phyloP scores from a whole-genome alignment of 1,140 invertebrate genomes.

The Phymorhynchus buccinoides region DNA sequence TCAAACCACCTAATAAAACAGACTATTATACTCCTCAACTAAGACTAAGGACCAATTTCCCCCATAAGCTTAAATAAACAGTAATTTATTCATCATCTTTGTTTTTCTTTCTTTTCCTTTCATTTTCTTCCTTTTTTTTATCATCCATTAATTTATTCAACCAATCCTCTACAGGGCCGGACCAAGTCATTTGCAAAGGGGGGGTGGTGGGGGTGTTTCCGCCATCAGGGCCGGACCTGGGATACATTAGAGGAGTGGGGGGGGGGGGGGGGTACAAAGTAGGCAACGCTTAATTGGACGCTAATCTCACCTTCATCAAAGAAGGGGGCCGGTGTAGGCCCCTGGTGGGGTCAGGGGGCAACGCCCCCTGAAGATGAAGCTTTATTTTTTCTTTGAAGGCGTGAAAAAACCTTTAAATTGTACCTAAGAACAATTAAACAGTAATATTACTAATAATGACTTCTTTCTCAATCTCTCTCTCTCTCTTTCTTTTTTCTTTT shows the following conservation, averaged over 20 bases:
- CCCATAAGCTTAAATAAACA: neutral
- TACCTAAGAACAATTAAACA: too few species aligned
- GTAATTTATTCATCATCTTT: neutral
- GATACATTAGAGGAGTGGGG: too few species aligned
- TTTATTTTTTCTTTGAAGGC: neutral
- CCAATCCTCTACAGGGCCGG: neutral
- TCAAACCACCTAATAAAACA: neutral
- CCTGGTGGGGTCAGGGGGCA: too few species aligned
- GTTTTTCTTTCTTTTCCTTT: neutral
- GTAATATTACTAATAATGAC: neutral
- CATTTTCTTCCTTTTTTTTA: neutral
- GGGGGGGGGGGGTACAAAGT: too few species aligned
- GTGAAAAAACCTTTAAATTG: neutral
- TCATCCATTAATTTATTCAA: neutral
- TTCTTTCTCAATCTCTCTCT: neutral
- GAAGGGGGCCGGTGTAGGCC: too few species aligned
- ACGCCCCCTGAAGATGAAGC: neutral
- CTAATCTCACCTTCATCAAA: too few species aligned
- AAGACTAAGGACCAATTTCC: neutral
- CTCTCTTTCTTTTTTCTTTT: neutral
- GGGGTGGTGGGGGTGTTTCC: too few species aligned
- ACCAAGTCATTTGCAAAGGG: too few species aligned
- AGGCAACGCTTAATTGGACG: too few species aligned
- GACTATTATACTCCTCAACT: neutral
- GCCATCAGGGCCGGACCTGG: too few species aligned